Percentiles rank a stretch among this genome's conserved stretches.
phyloP scores from a whole-genome alignment of 2,113 vertebrate species.

The Campylomormyrus tamandua region DNA sequence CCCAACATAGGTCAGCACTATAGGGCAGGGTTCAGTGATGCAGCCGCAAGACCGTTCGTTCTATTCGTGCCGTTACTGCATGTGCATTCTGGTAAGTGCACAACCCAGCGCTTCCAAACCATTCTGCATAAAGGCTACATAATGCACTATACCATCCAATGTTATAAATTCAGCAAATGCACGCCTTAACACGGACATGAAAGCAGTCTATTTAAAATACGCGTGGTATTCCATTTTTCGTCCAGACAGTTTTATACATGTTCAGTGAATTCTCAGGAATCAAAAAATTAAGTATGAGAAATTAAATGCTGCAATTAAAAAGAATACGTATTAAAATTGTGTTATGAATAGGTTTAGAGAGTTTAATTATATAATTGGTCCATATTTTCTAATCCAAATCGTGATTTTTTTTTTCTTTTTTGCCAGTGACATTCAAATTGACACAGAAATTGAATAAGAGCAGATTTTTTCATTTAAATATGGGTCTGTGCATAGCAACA shows the following conservation, averaged over 20 bases:
- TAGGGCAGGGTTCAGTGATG: not conserved
- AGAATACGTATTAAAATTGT: not conserved
- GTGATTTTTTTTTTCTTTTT: not conserved
- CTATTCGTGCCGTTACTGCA: not conserved
- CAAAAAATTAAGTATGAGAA: not conserved
- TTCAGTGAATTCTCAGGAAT: not conserved
- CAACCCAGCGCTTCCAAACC: not conserved
- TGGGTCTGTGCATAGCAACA: not conserved
- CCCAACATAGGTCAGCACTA: slow-evolving; percentile 1
- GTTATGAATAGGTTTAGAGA: not conserved
- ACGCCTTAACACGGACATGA: not conserved
- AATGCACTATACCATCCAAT: not conserved
- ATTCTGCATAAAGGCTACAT: not conserved
- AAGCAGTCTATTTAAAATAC: not conserved
- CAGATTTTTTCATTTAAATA: not conserved
- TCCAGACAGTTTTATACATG: not conserved
- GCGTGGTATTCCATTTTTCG: not conserved
- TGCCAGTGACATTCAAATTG: not conserved
- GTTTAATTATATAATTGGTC: not conserved
- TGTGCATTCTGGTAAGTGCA: not conserved
- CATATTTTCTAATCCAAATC: not conserved
- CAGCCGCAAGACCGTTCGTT: not conserved
- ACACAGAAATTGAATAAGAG: not conserved
- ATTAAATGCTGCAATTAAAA: not conserved
- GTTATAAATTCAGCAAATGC: not conserved